Conservation (phyloP, 2,888 invertebrate genomes). For the Spodoptera littoralis region DNA sequence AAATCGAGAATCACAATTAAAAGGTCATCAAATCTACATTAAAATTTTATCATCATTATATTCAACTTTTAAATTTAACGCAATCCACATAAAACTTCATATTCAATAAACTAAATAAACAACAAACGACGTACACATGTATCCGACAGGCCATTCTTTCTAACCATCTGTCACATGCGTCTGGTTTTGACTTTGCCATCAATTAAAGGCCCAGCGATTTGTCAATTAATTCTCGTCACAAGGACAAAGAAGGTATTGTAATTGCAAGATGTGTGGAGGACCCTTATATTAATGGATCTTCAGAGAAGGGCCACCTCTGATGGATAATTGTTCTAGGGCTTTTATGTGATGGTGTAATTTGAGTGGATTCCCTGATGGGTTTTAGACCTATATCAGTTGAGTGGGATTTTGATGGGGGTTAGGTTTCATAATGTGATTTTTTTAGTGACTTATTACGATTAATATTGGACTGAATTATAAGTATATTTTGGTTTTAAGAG, state of each 20-base stretch:
- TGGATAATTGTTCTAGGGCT: constrained; percentile 60
- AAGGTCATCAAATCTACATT: too few species aligned
- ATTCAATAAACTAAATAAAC: constrained; percentile 2
- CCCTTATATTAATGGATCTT: constrained; percentile 75
- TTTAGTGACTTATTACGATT: too few species aligned
- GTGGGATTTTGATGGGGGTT: too few species aligned
- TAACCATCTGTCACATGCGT: constrained; percentile 57
- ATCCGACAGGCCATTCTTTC: constrained; percentile 43
- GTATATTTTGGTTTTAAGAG: too few species aligned
- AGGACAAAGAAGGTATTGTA: constrained; percentile 75
- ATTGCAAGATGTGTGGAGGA: constrained; percentile 71
- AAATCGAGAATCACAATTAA: too few species aligned
- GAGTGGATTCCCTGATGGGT: constrained; percentile 4
- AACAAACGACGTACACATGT: constrained; percentile 21
- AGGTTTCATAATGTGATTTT: too few species aligned
- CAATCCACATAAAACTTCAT: not conserved
- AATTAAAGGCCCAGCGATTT: constrained; percentile 68
- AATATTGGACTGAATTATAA: too few species aligned
- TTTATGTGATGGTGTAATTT: constrained; percentile 48
- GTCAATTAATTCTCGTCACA: constrained; percentile 77
- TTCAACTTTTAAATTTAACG: too few species aligned
- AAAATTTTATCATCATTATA: too few species aligned
- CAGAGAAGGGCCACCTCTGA: constrained; percentile 50
- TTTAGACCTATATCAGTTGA: constrained; percentile 1
- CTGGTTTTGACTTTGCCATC: constrained; percentile 65